Evolutionary conservation across 2,113 vertebrate species (phyloP), one percentile per base, ranked within the genome.

Genomic region (Saguinus midas): DNA sequence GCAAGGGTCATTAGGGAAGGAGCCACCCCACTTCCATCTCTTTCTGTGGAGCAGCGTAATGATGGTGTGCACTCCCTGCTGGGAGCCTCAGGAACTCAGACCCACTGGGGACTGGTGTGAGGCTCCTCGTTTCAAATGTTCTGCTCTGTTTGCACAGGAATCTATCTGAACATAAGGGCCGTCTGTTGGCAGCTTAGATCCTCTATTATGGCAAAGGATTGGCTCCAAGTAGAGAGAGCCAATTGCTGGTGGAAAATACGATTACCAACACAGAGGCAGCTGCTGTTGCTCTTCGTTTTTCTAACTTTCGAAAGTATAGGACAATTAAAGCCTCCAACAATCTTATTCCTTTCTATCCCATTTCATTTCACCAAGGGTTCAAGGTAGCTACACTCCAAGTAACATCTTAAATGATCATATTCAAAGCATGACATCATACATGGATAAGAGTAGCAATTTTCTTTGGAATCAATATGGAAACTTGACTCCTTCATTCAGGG

Each of bases 281-380:
- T 52, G 48, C 21, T 78, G 9, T n/a, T 70, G 55, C 68, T 64
- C 48, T 90, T 75, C 64, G 23, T 73, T 81, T 93, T 87, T 87
- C 61, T 95, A 57, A 87, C n/a, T 76, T 87, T 92, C 20, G 21
- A 27, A 90, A 94, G 18, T 9, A 1, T n/a, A 14, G 27, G 35
- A 0, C 45, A 40, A 40, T 55, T 96, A 86, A 76, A 92, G 18
- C 20, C 81, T 85, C 14, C 6, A 9, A 89, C 17, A n/a, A 45
- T 82, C 68, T 70, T 52, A 79, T 43, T 97, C 40, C 55, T 85
- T 72, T 94, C 68, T 89, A 32, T 20, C 13, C 52, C n/a, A 20
- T 94, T 97, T 95, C 50, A 50, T 90, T 85, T 93, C 87, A 72
- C 83, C 66, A 75, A 83, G 1, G 7, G 13, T 72, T 89, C 27